These are phyloP conservation scores for Hoplostethus mediterraneus DNA, from an alignment of 2,797 vertebrate species.

Conservation along the genomic window DNA sequence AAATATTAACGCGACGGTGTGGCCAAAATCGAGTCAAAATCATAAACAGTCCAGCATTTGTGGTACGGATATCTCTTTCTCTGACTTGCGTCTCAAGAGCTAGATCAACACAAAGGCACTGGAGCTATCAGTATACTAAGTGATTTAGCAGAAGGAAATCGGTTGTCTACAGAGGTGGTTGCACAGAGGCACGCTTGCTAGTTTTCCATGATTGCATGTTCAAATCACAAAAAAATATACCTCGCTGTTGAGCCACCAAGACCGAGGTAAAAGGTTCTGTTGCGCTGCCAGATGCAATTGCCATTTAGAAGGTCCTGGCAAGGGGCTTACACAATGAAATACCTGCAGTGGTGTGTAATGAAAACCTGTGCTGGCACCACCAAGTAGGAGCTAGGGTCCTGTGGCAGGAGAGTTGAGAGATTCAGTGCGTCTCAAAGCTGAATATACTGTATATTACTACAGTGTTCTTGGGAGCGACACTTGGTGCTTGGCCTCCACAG, in stretches of 20 bases:
- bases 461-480: constrained; percentile 12
- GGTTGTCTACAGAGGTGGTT: constrained; percentile 77
- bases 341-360: constrained; percentile 42
- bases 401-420: constrained; percentile 19
- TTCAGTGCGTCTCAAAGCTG: constrained; percentile 26
- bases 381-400: constrained; percentile 20
- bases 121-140: constrained; percentile 71
- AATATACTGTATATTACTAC: constrained; percentile 6
- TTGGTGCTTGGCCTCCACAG: constrained; percentile 8
- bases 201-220: constrained; percentile 83
- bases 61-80: constrained; percentile 69
- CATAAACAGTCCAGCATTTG: constrained; percentile 61
- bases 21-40: constrained; percentile 68
- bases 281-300: constrained; percentile 58
- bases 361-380: constrained; percentile 14
- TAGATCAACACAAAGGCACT: constrained; percentile 70
- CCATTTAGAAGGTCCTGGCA: constrained; percentile 53
- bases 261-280: constrained; percentile 65
- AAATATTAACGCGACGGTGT: constrained; percentile 56
- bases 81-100: constrained; percentile 61
- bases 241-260: constrained; percentile 58
- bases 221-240: constrained; percentile 78
- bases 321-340: constrained; percentile 49
- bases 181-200: constrained; percentile 75
- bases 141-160: constrained; percentile 81